Evolutionary conservation across 2,888 invertebrate genomes (phyloP), one percentile per base, ranked within the genome.

Genomic region (Idaea dimidiata): DNA sequence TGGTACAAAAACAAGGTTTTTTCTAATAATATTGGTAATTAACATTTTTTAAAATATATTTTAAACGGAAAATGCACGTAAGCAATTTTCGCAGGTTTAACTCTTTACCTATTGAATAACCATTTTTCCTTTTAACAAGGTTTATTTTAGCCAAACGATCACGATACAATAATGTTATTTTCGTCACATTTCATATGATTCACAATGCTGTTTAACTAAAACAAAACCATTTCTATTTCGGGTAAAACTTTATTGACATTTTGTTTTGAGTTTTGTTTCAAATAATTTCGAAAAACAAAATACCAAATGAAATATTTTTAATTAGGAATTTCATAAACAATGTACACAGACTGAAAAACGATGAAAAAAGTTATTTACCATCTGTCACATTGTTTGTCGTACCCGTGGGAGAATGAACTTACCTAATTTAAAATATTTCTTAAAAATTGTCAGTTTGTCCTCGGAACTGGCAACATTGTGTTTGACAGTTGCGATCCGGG

Each of bases 401-500:
- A 17, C 59, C 53, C 63, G 58, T 14, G 63, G 58, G 63, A 56
- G 58, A 59, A 17, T 63, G 17, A 61, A 61, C 60, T 61, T 61
- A 59, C 57, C 59, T 59, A 60, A 63, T 66, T 66, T 63, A 56
- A 62, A 63, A 58, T 61, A 43, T 59, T 58, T 1, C 57, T 53
- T 57, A 60, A 66, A 59, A 63, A 56, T 4, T 56, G 61, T 16
- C 17, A 54, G 43, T 55, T 17, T 14, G 43, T 16, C 6, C 7
- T n/a, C 24, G 14, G 24, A 24, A 18, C 17, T 14, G 60, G 31
- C 58, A 58, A 60, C 24, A 59, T 17, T 65, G 61, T 54, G 59
- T 62, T 62, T 62, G 65, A 62, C 60, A 65, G 65, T 57, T 65
- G 54, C 31, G 17, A 17, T 58, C 60, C 62, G 43, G 57, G 59